A percentile compares a stretch with the other conserved stretches of the same genome.
These are phyloP conservation scores for Cranoglanis bouderius DNA, from an alignment of 2,113 vertebrate genomes.

Conservation along the genomic window DNA sequence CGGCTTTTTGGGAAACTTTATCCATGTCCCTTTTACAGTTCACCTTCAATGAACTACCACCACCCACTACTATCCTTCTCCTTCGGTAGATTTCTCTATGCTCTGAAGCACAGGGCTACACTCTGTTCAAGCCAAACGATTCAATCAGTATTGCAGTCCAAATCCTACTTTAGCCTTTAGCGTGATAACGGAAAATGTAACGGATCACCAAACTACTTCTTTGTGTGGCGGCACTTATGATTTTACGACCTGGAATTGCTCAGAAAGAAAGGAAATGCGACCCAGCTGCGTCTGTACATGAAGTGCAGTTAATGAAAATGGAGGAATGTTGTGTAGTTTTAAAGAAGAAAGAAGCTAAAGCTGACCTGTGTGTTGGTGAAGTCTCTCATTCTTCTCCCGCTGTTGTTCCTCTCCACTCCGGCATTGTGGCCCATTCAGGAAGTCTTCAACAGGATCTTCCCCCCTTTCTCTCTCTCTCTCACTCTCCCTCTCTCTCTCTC, in stretches of 20 bases:
- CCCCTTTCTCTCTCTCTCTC: neutral
- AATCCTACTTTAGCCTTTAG: neutral
- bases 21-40: neutral
- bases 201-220: neutral
- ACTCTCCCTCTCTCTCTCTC: neutral
- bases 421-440: constrained; percentile 41
- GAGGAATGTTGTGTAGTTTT: neutral
- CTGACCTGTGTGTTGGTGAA: constrained; percentile 22
- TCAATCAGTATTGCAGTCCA: neutral
- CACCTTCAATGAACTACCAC: neutral
- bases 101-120: neutral
- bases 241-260: neutral
- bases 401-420: constrained; percentile 4
- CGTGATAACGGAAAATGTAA: constrained; percentile 20
- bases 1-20: neutral
- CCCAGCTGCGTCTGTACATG: neutral
- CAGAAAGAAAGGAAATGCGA: neutral
- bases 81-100: neutral
- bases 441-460: constrained; percentile 29
- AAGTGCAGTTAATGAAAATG: neutral
- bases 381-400: constrained; percentile 29
- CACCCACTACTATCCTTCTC: no score
- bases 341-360: neutral
- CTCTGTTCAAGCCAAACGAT: neutral
- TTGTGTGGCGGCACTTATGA: neutral